A percentile compares a stretch with the other conserved stretches of the same genome.
phyloP scores from a whole-genome alignment of 2,797 vertebrate genomes.

The Gymnopithys bicolor region DNA sequence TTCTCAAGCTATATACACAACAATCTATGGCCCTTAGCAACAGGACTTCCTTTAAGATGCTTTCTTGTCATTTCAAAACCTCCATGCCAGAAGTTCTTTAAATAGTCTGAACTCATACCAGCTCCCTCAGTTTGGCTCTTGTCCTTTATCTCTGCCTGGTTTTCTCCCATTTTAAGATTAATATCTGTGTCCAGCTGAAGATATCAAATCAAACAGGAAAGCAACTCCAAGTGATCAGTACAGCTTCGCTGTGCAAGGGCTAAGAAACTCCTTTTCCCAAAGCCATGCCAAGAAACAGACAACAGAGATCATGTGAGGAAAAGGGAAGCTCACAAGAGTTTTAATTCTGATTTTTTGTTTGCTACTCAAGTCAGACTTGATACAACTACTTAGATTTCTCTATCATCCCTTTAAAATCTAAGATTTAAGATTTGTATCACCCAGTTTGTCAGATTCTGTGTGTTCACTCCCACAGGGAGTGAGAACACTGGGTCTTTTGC shows the following conservation, averaged over 20 bases:
- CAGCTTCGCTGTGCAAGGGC: neutral
- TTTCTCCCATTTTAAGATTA: neutral
- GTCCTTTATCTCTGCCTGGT: neutral
- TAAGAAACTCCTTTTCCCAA: neutral
- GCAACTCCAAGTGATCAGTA: neutral
- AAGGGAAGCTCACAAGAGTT: accelerated
- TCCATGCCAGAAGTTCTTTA: neutral
- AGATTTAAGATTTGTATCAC: accelerated
- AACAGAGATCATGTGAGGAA: neutral
- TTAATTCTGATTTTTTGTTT: neutral
- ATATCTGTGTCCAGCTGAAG: neutral
- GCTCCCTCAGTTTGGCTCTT: neutral
- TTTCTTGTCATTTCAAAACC: neutral
- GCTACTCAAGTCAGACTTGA: neutral
- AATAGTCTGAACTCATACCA: neutral
- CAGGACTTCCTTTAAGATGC: neutral
- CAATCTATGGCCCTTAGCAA: neutral
- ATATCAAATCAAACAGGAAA: neutral
- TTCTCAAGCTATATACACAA: neutral
- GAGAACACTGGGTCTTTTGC: neutral
- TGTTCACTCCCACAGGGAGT: accelerated
- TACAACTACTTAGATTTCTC: neutral
- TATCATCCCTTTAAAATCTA: neutral
- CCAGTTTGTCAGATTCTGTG: neutral
- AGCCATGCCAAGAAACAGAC: neutral